phyloP scores from a whole-genome alignment of 1,140 invertebrate species.

The Steinernema khuongi region DNA sequence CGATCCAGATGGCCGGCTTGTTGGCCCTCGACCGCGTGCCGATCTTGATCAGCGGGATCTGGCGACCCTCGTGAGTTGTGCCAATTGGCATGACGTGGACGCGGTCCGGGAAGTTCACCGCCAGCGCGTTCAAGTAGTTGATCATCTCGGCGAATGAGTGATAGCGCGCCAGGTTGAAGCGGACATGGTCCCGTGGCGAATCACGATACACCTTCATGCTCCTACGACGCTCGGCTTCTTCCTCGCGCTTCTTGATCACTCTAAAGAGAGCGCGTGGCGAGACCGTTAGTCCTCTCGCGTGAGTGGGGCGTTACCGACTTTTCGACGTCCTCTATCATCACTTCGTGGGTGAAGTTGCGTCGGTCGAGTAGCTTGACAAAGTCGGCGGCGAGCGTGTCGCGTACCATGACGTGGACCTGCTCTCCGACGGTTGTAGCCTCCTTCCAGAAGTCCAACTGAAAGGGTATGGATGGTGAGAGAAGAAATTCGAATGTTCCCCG shows the following conservation, averaged over 20 bases:
- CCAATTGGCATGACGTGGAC: conserved; percentile 55
- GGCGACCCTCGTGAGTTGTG: conserved; percentile 56
- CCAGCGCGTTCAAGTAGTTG: conserved; percentile 54
- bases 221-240: conserved; percentile 12
- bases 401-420: conserved; percentile 41
- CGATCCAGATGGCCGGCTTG: conserved; percentile 57
- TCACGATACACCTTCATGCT: conserved; percentile 12
- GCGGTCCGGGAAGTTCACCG: conserved; percentile 50
- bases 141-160: conserved; percentile 58
- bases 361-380: conserved; percentile 32
- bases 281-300: conserved; percentile 26
- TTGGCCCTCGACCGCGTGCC: conserved; percentile 40
- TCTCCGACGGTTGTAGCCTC: conserved; percentile 31
- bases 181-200: conserved; percentile 19
- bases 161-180: conserved; percentile 50
- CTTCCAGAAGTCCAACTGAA: conserved; percentile 44
- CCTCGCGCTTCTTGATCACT: conserved; percentile 39
- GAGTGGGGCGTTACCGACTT: conserved; percentile 32
- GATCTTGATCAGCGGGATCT: conserved; percentile 57
- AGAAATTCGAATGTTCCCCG: background rate
- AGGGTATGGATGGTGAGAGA: background rate
- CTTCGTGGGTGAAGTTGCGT: conserved; percentile 39
- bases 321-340: conserved; percentile 57
- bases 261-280: conserved; percentile 25
- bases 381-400: conserved; percentile 3